These are phyloP conservation scores for Notolabrus celidotus DNA, from an alignment of 2,797 vertebrate genomes.

Conservation along the genomic window DNA sequence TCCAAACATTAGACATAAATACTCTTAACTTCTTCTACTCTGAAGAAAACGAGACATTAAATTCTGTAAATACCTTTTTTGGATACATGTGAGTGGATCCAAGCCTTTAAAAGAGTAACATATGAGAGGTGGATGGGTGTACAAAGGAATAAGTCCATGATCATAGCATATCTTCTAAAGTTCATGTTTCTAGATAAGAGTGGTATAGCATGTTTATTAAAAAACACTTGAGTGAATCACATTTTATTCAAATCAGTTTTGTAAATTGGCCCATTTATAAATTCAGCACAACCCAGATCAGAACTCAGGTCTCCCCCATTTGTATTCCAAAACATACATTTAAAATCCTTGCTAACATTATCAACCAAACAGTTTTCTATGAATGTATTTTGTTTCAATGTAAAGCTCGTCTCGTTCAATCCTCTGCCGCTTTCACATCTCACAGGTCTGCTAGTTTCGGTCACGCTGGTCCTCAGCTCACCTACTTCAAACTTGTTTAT, in stretches of 20 bases:
- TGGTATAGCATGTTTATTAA: neutral
- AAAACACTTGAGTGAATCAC: neutral
- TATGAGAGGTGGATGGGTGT: neutral
- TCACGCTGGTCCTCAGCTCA: constrained; percentile 2
- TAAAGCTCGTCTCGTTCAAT: neutral
- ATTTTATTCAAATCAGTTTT: neutral
- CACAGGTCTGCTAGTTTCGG: constrained; percentile 34
- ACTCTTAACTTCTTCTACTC: no score
- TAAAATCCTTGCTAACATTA: no score
- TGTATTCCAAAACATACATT: neutral
- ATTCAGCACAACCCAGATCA: neutral
- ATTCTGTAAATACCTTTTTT: no score
- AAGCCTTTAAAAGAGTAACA: neutral
- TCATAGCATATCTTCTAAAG: neutral
- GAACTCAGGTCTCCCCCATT: neutral
- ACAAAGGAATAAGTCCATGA: no score
- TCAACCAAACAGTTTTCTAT: no score
- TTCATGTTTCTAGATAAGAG: no score
- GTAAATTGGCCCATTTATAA: neutral
- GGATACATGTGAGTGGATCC: no score
- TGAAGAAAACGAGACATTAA: no score
- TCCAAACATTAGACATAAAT: neutral
- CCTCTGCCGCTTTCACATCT: constrained; percentile 1
- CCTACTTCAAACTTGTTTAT: neutral
- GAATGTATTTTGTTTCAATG: neutral